phyloP scores from a whole-genome alignment of 2,113 vertebrate genomes.

The Merops nubicus region DNA sequence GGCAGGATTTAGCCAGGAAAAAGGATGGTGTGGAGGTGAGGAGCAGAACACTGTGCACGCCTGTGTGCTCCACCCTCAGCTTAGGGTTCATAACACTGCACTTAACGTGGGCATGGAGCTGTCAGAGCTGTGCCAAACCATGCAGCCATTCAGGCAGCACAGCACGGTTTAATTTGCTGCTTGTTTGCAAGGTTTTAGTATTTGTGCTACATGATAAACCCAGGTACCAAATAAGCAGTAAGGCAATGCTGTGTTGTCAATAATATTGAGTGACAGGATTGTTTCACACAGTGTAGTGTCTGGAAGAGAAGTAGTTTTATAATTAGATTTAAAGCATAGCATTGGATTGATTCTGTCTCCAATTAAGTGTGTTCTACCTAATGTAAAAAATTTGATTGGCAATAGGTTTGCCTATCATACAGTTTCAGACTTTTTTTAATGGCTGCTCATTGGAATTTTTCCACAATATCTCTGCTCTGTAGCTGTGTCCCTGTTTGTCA shows the following conservation, averaged over 20 bases:
- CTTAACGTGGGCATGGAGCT: background rate
- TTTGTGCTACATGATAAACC: background rate
- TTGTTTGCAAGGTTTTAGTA: background rate
- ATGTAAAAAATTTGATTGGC: background rate
- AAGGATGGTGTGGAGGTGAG: background rate
- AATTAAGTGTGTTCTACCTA: background rate
- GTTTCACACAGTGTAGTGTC: background rate
- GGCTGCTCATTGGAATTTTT: background rate
- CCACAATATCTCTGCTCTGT: background rate
- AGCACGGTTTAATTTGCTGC: background rate
- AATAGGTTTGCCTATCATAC: background rate
- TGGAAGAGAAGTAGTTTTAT: background rate
- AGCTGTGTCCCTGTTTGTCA: background rate
- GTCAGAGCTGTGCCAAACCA: accelerated
- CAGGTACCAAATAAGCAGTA: background rate
- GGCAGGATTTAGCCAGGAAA: background rate
- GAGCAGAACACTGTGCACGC: accelerated
- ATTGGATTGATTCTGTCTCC: background rate
- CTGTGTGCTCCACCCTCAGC: accelerated
- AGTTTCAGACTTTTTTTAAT: background rate
- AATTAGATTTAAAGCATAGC: background rate
- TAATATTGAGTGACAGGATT: slow-evolving; percentile 44
- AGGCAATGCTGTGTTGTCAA: background rate
- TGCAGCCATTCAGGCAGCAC: background rate
- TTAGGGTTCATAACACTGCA: accelerated